Base-by-base conservation (phyloP, 2,797 vertebrate genomes). In the Orientallactaga sibirica region DNA sequence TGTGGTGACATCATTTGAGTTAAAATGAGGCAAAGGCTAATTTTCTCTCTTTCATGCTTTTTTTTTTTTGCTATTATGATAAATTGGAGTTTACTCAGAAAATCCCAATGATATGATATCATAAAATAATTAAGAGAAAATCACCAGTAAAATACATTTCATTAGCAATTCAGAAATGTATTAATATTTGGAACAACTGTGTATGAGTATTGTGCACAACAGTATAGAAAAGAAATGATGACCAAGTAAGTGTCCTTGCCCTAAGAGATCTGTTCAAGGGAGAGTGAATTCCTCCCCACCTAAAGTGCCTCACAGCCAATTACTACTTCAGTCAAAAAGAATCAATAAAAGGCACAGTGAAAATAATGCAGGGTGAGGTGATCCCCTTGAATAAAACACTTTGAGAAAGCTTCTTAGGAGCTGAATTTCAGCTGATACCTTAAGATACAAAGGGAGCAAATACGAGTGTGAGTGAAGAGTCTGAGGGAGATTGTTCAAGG, bases 121-220 rank as follows among this genome's bases (percentile, higher is more conserved):
- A 86, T 24, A 9, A 86, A 94, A 22, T 83, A 94, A 92, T 77
- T 88, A 33, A 67, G 37, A 75, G 18, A 29, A 71, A 86, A 27
- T 82, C 20, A 78, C 7, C 18, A 33, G 1, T 87, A 75, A 48
- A 27, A 29, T 67, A 76, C 0, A 3, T 41, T 10, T 92, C 8
- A 73, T 75, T 16, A 86, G 48, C 22, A 33, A 62, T 76, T 82
- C 48, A 67, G 86, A 91, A 85, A 52, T 76, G 70, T 37, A 78
- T 81, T 58, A 71, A n/a, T 90, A 37, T 14, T 78, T 77, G 19
- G 7, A 22, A 29, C 18, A 18, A 27, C 8, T 41, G 1, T 24
- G 2, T 75, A 3, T 61, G 7, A 7, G 24, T 19, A 62, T 67
- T 68, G 29, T 27, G 29, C 29, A 8, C 18, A 7, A 9, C 48